Base-by-base conservation (phyloP, 2,888 invertebrate genomes). In the Epistrophe eligans region DNA sequence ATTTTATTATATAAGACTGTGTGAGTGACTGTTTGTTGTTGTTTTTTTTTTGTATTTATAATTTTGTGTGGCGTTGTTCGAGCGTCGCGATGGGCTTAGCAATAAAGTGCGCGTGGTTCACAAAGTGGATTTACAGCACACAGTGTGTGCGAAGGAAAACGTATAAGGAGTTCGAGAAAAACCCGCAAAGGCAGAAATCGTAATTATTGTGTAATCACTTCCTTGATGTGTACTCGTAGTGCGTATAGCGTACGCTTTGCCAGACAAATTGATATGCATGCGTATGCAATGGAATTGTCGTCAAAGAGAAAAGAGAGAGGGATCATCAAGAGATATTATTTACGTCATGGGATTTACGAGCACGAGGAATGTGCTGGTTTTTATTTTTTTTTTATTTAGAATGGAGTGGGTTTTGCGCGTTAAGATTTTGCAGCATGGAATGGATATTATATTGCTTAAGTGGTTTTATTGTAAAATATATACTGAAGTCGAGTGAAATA, bases 261-360 rank as follows among this genome's bases (percentile, higher is more conserved):
- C 52, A 83, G 87, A 77, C 87, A 87, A 87, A 87, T 83, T 87
- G 87, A 72, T 87, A 67, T 87, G 87, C 74, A 87, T 82, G 85
- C 70, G 70, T 77, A 57, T 67, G 82, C 57, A 52, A 64, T 52
- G 40, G 64, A 50, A 50, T 67, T 67, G 50, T 50, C 45, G 50
- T 50, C 45, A 17, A 45, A 11, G 3, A 13, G 19, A 40, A 0
- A 17, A 4, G 28, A 11, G 17, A 6, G 9, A 35, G 35, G 17
- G 70, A n/a, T 7, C 8, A 11, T 10, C 11, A 50, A 35, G 60
- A 62, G 62, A 43, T 62, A 62, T 70, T 77, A 67, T 83, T 66
- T 70, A 57, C 58, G 71, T 64, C 67, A 73, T 67, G 48, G 60
- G 84, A 79, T 85, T 85, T 82, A 85, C 74, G 73, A 85, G 70